Percentiles rank a stretch among this genome's conserved stretches.
These are phyloP conservation scores for Zhuqinia jingwanae DNA, from an alignment of 2,888 invertebrate species.

Conservation along the genomic window DNA sequence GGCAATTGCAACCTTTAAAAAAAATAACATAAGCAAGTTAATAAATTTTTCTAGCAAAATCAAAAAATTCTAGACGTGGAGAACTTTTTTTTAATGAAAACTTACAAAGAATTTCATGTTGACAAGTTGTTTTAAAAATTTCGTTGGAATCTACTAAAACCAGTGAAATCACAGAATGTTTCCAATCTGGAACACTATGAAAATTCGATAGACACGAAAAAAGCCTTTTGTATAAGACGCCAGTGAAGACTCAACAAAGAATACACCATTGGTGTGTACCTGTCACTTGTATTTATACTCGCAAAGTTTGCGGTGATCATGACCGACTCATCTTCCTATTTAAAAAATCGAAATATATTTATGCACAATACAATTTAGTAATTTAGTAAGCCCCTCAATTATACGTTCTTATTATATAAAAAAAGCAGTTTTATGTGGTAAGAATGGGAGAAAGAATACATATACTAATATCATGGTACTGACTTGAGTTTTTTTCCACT, in stretches of 20 bases:
- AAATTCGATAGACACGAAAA: no score
- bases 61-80: not conserved
- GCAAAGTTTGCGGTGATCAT: no score
- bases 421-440: not conserved
- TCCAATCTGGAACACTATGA: not conserved
- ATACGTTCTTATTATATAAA: slow-evolving; percentile 35
- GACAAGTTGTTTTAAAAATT: slow-evolving; percentile 9
- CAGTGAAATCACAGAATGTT: not conserved
- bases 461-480: no score
- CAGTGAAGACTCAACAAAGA: slow-evolving; percentile 8
- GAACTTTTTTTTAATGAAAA: not conserved
- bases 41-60: not conserved
- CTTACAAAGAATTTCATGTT: slow-evolving; percentile 51
- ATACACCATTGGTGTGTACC: not conserved
- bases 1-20: slow-evolving; percentile 18
- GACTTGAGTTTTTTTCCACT: not conserved
- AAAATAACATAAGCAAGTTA: not conserved
- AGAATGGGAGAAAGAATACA: not conserved
- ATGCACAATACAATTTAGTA: no score
- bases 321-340: no score
- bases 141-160: slow-evolving; percentile 10
- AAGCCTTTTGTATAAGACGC: not conserved
- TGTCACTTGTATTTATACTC: slow-evolving; percentile 11
- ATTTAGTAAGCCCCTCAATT: slow-evolving; percentile 40
- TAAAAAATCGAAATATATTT: no score